Conservation (phyloP, 2,888 invertebrate genomes). For the Epistrophe eligans region DNA sequence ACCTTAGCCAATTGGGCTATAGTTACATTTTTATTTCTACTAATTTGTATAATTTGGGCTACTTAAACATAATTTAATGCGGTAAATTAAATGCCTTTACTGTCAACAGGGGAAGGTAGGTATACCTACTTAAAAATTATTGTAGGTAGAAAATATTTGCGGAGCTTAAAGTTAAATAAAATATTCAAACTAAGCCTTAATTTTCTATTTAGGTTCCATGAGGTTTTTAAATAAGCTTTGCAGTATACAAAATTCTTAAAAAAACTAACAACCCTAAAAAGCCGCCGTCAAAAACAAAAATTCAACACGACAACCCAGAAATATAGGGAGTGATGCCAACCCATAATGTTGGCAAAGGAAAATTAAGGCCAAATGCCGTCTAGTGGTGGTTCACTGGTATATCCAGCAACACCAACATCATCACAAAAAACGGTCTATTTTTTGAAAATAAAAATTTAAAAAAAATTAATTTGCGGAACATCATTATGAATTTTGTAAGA, state of each 20-base stretch:
- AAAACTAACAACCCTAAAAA: not conserved
- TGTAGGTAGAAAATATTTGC: too few relatives aligned
- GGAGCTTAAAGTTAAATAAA: too few relatives aligned
- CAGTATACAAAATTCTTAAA: not conserved
- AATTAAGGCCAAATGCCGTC: conserved; percentile 71
- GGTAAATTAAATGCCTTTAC: too few relatives aligned
- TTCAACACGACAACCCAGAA: conserved; percentile 58
- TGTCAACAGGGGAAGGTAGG: too few relatives aligned
- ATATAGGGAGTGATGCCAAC: conserved; percentile 39
- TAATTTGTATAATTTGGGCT: not conserved
- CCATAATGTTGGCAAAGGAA: conserved; percentile 46
- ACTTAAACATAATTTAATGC: not conserved
- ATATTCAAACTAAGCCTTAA: too few relatives aligned
- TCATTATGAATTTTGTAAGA: conserved; percentile 70
- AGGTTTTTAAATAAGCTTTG: not conserved
- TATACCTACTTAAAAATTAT: too few relatives aligned
- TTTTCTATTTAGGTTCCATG: not conserved
- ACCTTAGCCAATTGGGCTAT: not conserved
- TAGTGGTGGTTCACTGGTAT: conserved; percentile 56
- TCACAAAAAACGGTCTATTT: conserved; percentile 23
- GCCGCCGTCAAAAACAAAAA: conserved; percentile 7
- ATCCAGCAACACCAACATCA: conserved; percentile 21
- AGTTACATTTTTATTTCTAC: not conserved
- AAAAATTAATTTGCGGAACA: conserved; percentile 51
- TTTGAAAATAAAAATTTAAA: conserved; percentile 40